phyloP scores from a whole-genome alignment of 2,888 invertebrate species.

The Patella depressa region DNA sequence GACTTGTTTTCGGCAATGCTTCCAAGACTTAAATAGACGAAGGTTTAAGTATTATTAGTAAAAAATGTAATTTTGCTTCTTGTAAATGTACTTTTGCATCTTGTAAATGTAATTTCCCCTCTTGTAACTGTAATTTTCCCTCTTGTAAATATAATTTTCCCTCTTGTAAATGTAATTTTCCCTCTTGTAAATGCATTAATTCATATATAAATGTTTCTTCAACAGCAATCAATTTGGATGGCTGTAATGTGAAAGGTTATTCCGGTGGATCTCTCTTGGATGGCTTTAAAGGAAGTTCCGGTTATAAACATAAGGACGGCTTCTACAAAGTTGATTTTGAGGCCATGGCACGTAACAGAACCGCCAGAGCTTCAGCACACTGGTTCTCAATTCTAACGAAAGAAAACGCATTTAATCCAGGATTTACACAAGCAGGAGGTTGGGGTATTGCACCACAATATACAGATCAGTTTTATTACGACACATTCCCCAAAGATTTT shows the following conservation, averaged over 20 bases:
- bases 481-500: slow-evolving; percentile 48
- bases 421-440: slow-evolving; percentile 49
- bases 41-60: no score
- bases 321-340: slow-evolving; percentile 81
- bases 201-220: neutral
- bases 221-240: slow-evolving; percentile 53
- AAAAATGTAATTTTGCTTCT: no score
- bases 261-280: slow-evolving; percentile 85
- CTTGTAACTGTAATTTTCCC: no score
- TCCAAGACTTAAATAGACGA: no score
- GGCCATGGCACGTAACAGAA: slow-evolving; percentile 78
- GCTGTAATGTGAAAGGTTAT: slow-evolving; percentile 75
- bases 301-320: slow-evolving; percentile 81
- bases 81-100: no score
- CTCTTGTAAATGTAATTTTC: no score
- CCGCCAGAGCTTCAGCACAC: slow-evolving; percentile 77
- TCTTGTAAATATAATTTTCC: no score
- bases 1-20: no score
- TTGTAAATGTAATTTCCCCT: no score
- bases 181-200: no score
- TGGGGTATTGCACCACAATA: slow-evolving; percentile 42
- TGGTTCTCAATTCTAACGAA: slow-evolving; percentile 53
- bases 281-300: slow-evolving; percentile 85
- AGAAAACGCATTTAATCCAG: slow-evolving; percentile 30
- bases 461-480: slow-evolving; percentile 45